These are phyloP conservation scores for Phacellophora camtschatica DNA, from an alignment of 30 jellyfish, hydroid and myxozoan genomes.

Conservation along the genomic window DNA sequence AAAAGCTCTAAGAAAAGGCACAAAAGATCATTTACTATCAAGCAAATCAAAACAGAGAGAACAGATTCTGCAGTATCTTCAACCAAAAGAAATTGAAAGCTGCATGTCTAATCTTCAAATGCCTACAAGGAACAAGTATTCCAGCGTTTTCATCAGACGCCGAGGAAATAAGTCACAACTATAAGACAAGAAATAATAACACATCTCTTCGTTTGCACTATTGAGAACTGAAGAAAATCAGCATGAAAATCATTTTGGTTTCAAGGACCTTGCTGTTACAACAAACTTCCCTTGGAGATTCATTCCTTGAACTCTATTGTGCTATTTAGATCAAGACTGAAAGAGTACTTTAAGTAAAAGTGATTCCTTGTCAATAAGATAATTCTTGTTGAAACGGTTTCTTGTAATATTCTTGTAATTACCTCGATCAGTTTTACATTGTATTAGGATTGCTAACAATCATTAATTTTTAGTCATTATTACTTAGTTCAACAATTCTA, in stretches of 20 bases:
- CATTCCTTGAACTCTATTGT: conserved; percentile 48
- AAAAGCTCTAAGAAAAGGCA: conserved; percentile 15
- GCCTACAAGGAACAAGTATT: no score
- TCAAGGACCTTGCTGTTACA: conserved; percentile 44
- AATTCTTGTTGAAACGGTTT: no score
- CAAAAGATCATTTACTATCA: conserved; percentile 39
- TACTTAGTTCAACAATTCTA: no score
- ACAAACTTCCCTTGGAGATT: conserved; percentile 52
- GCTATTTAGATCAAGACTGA: conserved; percentile 40
- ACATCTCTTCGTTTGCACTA: not conserved
- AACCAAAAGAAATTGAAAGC: conserved; percentile 41
- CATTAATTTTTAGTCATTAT: not conserved
- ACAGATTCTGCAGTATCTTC: conserved; percentile 31
- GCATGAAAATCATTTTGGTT: conserved; percentile 9
- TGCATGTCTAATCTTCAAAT: conserved; percentile 21
- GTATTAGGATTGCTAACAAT: no score
- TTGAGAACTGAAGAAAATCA: conserved; percentile 5
- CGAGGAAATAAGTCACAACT: conserved; percentile 22
- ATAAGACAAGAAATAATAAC: conserved; percentile 20
- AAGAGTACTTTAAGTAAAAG: not conserved
- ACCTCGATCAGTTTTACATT: no score
- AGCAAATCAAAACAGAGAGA: conserved; percentile 30
- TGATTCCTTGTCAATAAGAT: no score
- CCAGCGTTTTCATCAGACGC: conserved; percentile 19
- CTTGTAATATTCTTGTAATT: no score